Percentiles rank a stretch among this genome's conserved stretches.
Evolutionary conservation across 2,888 invertebrate genomes (phyloP).

Genomic region (Keiferia lycopersicella): DNA sequence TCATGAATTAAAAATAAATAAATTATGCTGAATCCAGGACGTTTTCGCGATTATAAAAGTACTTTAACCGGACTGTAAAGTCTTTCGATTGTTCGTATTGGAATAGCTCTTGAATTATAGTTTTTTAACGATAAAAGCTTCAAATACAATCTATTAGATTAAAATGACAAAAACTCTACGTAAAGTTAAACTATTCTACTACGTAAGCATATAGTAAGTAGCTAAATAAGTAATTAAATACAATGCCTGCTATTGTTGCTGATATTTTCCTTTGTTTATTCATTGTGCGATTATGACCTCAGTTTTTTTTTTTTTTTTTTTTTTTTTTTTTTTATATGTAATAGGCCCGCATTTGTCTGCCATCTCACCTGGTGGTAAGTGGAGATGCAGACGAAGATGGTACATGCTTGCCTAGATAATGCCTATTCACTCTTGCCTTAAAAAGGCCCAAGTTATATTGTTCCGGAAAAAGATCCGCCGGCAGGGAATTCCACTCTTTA

Average conservation of each 20-base stretch:
- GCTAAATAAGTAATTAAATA: slow-evolving; percentile 9
- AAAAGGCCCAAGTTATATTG: no score
- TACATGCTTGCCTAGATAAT: no score
- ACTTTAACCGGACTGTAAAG: not conserved
- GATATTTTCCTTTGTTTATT: slow-evolving; percentile 24
- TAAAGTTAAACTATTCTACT: not conserved
- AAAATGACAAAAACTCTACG: not conserved
- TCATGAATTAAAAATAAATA: slow-evolving; percentile 6
- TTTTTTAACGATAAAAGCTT: not conserved
- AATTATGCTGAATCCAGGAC: not conserved
- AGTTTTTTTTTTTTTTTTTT: no score
- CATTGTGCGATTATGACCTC: slow-evolving; percentile 24
- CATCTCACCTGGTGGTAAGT: no score
- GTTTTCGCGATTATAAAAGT: not conserved
- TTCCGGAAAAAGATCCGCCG: no score
- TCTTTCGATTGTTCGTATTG: not conserved
- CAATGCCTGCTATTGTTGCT: slow-evolving; percentile 22
- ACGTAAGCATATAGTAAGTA: no score
- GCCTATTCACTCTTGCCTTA: no score
- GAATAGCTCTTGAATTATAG: not conserved
- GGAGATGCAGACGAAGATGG: no score
- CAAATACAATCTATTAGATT: not conserved
- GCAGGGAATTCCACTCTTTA: no score
- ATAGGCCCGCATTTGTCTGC: no score
- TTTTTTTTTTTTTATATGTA: no score